Evolutionary conservation across 2,797 vertebrate species (phyloP).

Genomic region (Vireo griseus): DNA sequence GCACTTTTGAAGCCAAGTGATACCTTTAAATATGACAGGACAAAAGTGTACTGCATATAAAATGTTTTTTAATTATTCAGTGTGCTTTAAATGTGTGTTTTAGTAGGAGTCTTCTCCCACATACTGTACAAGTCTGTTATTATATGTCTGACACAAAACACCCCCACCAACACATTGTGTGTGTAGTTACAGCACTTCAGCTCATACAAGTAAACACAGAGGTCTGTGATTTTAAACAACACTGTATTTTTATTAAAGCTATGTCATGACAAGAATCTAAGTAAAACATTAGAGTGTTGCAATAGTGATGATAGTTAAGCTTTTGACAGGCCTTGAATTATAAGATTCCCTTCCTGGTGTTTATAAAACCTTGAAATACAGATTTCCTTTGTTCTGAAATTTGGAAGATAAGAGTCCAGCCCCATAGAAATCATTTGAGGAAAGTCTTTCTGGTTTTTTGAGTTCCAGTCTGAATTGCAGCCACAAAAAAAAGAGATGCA

Average conservation of each 20-base stretch:
- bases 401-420: neutral
- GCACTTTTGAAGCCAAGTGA: constrained; percentile 2
- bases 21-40: constrained; percentile 3
- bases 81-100: neutral
- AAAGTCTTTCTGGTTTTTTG: neutral
- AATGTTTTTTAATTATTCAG: neutral
- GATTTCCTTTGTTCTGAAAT: neutral
- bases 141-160: neutral
- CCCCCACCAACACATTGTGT: neutral
- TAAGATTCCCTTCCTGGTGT: neutral
- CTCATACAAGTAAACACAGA: neutral
- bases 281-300: neutral
- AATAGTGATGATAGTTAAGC: neutral
- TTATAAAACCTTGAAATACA: constrained; percentile 4
- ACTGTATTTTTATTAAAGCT: neutral
- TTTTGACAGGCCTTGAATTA: neutral
- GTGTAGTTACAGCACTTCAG: neutral
- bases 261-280: neutral
- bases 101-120: neutral
- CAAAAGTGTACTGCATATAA: neutral
- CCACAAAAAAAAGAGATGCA: neutral
- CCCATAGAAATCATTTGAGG: neutral
- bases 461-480: neutral
- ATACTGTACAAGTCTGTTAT: neutral
- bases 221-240: neutral